phyloP scores from a whole-genome alignment of 2,888 invertebrate species.

The Adelognathus sp. region DNA sequence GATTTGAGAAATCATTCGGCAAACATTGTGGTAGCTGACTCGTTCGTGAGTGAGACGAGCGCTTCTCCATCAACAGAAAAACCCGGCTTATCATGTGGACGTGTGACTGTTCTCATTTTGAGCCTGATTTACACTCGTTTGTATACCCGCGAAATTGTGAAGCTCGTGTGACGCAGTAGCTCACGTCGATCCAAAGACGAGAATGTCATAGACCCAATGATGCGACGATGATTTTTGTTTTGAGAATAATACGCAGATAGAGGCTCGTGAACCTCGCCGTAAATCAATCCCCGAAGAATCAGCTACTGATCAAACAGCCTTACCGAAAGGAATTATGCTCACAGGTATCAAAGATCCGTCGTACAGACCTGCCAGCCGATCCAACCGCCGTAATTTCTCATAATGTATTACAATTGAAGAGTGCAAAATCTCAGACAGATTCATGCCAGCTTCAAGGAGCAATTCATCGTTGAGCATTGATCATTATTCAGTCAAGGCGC shows the following conservation, averaged over 20 bases:
- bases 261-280: conserved; percentile 49
- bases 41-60: not conserved
- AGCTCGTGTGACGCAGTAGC: conserved; percentile 39
- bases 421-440: not conserved
- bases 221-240: conserved; percentile 49
- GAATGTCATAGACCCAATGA: conserved; percentile 46
- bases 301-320: conserved; percentile 53
- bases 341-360: conserved; percentile 24
- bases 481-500: conserved; percentile 38
- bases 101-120: conserved; percentile 65
- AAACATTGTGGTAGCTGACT: conserved; percentile 68
- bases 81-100: conserved; percentile 75
- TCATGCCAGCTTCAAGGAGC: conserved; percentile 38
- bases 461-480: not conserved
- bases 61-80: conserved; percentile 34
- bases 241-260: conserved; percentile 62
- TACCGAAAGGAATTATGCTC: conserved; percentile 37
- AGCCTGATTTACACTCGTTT: conserved; percentile 79
- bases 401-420: not conserved
- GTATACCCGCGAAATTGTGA: conserved; percentile 63
- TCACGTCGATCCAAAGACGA: conserved; percentile 26
- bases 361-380: conserved; percentile 6
- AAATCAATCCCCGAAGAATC: conserved; percentile 65
- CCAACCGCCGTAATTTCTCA: conserved; percentile 14
- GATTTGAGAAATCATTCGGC: conserved; percentile 72